Percentiles rank a stretch among this genome's conserved stretches.
Evolutionary conservation across 2,113 vertebrate species (phyloP).

Genomic region (Zootoca vivipara): DNA sequence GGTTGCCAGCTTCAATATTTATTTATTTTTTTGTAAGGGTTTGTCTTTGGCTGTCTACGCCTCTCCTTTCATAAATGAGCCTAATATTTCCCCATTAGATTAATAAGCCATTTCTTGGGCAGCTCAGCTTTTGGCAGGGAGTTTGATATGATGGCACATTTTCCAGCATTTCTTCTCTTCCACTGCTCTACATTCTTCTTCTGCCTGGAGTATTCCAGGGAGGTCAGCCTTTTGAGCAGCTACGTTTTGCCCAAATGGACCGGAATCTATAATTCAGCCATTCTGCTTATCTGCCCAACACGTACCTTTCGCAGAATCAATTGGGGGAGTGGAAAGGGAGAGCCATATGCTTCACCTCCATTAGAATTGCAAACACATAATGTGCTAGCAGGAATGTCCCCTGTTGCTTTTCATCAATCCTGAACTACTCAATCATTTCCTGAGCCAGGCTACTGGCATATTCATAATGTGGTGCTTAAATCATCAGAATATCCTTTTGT

Average conservation of each 20-base stretch:
- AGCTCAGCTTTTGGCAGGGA: constrained; percentile 55
- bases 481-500: constrained; percentile 39
- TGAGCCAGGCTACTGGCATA: constrained; percentile 36
- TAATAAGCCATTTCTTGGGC: constrained; percentile 60
- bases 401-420: constrained; percentile 40
- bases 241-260: neutral
- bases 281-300: neutral
- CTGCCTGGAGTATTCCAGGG: neutral
- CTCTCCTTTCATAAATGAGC: constrained; percentile 64
- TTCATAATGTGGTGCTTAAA: constrained; percentile 45
- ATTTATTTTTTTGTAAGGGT: constrained; percentile 43
- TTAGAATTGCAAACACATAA: neutral
- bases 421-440: constrained; percentile 38
- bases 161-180: constrained; percentile 31
- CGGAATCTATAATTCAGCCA: constrained; percentile 12
- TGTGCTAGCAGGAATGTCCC: constrained; percentile 25
- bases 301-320: constrained; percentile 16
- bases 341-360: neutral
- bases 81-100: constrained; percentile 51
- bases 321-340: neutral
- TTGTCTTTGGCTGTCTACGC: constrained; percentile 55
- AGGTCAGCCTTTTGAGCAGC: constrained; percentile 18
- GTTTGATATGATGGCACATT: constrained; percentile 45
- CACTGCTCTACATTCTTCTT: constrained; percentile 7
- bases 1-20: constrained; percentile 53